phyloP scores from a whole-genome alignment of 2,113 vertebrate species.

The Harpagus bidentatus region DNA sequence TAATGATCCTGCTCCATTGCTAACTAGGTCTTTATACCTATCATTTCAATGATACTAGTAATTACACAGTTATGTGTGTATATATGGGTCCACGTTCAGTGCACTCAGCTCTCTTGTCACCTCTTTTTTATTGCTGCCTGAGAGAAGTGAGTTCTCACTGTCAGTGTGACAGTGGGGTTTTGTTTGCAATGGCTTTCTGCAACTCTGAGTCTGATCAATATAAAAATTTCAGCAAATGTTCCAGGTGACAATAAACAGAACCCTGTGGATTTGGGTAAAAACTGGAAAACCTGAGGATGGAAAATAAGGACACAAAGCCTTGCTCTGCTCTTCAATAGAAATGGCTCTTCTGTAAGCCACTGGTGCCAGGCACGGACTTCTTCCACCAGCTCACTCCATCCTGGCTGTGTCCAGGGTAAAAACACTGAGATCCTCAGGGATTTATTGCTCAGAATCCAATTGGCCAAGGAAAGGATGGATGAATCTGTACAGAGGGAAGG shows the following conservation, averaged over 20 bases:
- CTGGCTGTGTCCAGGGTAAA: neutral
- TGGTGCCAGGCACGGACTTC: neutral
- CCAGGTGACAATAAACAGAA: neutral
- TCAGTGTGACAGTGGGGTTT: neutral
- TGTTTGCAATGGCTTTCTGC: neutral
- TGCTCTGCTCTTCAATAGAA: neutral
- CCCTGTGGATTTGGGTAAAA: neutral
- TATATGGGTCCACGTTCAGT: neutral
- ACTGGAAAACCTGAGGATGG: neutral
- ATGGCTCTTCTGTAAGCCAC: neutral
- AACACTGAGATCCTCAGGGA: neutral
- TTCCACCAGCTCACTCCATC: neutral
- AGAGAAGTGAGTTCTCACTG: neutral
- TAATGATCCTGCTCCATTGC: slow-evolving; percentile 24
- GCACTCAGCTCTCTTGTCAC: neutral
- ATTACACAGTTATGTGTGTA: slow-evolving; percentile 26
- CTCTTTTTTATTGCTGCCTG: neutral
- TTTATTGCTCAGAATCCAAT: neutral
- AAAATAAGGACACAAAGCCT: neutral
- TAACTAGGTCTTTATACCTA: slow-evolving; percentile 40
- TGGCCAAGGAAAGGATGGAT: neutral
- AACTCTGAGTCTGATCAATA: neutral
- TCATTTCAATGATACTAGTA: slow-evolving; percentile 8
- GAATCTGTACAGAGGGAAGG: neutral
- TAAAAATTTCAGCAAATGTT: neutral